A percentile compares a stretch with the other conserved stretches of the same genome.
Evolutionary conservation across 2,113 vertebrate species (phyloP).

Genomic region (Xerus inauris): DNA sequence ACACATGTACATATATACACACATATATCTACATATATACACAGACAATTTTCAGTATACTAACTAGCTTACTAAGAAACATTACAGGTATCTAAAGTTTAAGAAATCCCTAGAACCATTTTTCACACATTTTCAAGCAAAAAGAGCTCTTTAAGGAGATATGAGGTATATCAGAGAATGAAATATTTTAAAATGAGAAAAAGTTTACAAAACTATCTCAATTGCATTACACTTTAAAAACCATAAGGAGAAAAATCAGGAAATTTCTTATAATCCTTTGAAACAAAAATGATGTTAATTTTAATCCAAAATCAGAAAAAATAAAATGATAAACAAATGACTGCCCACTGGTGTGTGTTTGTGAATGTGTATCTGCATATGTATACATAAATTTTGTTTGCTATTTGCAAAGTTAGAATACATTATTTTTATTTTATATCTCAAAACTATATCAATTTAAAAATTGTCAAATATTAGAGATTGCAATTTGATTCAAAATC

Average conservation of each 20-base stretch:
- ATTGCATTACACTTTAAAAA: background rate
- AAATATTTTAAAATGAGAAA: slow-evolving; percentile 20
- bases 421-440: slow-evolving; percentile 23
- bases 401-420: background rate
- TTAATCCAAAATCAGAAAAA: background rate
- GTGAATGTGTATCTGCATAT: background rate
- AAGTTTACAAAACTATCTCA: background rate
- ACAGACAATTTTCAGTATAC: background rate
- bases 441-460: slow-evolving; percentile 38
- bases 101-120: background rate
- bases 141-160: background rate
- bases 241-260: background rate
- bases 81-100: background rate
- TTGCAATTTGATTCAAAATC: background rate
- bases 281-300: background rate
- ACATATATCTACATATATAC: too few species aligned
- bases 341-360: background rate
- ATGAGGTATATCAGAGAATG: background rate
- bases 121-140: background rate
- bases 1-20: too few species aligned
- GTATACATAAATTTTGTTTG: background rate
- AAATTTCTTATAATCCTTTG: background rate
- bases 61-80: background rate
- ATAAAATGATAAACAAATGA: background rate
- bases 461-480: slow-evolving; percentile 6